Percentiles rank a stretch among this genome's conserved stretches.
Evolutionary conservation across 2,113 vertebrate species (phyloP).

Genomic region (Nycticryphes semicollaris): DNA sequence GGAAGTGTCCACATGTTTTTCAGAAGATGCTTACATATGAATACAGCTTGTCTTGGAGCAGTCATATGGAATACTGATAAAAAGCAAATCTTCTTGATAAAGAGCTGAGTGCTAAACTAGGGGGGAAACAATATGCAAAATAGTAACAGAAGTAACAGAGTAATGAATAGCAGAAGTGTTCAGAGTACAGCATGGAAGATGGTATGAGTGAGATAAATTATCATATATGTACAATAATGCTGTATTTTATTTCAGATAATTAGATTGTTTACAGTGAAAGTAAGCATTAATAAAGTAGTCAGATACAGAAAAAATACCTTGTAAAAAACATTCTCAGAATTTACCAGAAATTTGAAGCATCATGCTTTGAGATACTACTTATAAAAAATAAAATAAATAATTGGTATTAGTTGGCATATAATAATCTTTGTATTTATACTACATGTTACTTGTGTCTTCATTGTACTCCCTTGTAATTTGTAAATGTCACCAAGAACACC

Average conservation of each 20-base stretch:
- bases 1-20: not conserved
- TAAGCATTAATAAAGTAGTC: not conserved
- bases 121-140: not conserved
- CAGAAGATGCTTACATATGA: not conserved
- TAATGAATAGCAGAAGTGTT: not conserved
- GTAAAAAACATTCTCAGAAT: not conserved
- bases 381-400: not conserved
- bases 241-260: not conserved
- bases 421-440: not conserved
- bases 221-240: not conserved
- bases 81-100: not conserved
- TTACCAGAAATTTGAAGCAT: not conserved
- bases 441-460: not conserved
- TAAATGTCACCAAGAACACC: not conserved
- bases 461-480: not conserved
- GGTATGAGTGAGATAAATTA: not conserved
- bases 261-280: not conserved
- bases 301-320: not conserved
- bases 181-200: not conserved
- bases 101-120: not conserved
- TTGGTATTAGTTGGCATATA: not conserved
- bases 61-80: not conserved
- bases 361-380: not conserved
- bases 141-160: not conserved
- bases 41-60: not conserved